These are phyloP conservation scores for Vanessa atalanta DNA, from an alignment of 1,140 invertebrate species.

Conservation along the genomic window DNA sequence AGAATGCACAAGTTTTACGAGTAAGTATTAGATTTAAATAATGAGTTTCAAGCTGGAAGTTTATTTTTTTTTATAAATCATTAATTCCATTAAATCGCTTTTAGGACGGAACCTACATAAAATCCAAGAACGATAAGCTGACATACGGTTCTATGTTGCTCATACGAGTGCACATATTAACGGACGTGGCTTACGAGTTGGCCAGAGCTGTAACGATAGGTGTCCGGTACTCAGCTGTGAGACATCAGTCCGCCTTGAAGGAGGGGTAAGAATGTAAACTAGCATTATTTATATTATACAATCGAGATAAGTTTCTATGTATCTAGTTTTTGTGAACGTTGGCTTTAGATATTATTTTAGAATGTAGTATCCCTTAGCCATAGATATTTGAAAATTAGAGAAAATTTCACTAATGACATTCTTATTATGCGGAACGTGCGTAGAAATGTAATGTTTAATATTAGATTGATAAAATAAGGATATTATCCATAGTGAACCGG, in stretches of 20 bases:
- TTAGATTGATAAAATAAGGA: background rate
- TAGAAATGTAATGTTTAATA: too few species aligned
- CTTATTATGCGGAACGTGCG: too few species aligned
- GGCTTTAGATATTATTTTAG: too few species aligned
- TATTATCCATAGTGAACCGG: slow-evolving; percentile 83
- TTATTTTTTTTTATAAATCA: background rate
- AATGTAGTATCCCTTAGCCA: too few species aligned
- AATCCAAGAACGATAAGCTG: slow-evolving; percentile 88
- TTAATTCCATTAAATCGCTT: slow-evolving; percentile 4
- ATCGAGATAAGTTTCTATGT: too few species aligned
- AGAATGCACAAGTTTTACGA: slow-evolving; percentile 90
- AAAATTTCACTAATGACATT: too few species aligned
- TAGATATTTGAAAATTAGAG: too few species aligned
- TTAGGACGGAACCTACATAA: slow-evolving; percentile 93
- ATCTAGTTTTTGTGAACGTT: too few species aligned
- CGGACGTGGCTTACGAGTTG: slow-evolving; percentile 85
- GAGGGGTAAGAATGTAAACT: slow-evolving; percentile 81
- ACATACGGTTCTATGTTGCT: slow-evolving; percentile 97
- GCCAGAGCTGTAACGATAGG: slow-evolving; percentile 92
- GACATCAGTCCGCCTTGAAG: slow-evolving; percentile 91
- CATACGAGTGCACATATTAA: slow-evolving; percentile 89
- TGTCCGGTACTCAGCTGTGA: slow-evolving; percentile 91
- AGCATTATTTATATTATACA: too few species aligned
- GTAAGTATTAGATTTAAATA: slow-evolving; percentile 60
- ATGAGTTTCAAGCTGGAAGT: too few species aligned